phyloP scores from a whole-genome alignment of 2,888 invertebrate species.

The Dynastes hyllus region DNA sequence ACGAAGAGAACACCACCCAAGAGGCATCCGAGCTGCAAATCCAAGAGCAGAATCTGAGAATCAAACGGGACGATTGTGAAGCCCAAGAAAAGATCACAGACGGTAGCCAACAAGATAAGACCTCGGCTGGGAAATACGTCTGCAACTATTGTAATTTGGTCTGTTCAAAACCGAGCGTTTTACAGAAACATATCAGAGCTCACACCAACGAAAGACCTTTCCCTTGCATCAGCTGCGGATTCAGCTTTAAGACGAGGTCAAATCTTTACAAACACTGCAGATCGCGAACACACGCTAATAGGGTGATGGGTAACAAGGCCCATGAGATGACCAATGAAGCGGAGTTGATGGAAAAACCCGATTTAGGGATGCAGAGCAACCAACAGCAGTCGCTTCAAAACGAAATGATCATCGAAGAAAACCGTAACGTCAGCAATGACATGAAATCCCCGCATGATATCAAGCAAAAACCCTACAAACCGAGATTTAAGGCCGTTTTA shows the following conservation, averaged over 20 bases:
- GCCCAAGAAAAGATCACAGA: constrained; percentile 32
- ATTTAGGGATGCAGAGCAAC: constrained; percentile 31
- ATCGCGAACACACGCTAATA: constrained; percentile 70
- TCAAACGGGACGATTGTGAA: constrained; percentile 20
- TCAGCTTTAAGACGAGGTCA: constrained; percentile 95
- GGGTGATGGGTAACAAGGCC: constrained; percentile 69
- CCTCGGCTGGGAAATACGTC: constrained; percentile 80
- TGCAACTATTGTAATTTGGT: constrained; percentile 92
- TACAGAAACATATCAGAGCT: constrained; percentile 94
- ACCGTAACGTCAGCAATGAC: constrained; percentile 50
- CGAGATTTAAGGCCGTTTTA: constrained; percentile 69
- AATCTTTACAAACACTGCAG: constrained; percentile 93
- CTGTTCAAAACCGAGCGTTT: constrained; percentile 94
- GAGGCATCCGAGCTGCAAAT: constrained; percentile 14
- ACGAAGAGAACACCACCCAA: constrained; percentile 54
- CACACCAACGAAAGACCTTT: constrained; percentile 95
- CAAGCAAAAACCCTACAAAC: constrained; percentile 72
- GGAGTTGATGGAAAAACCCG: constrained; percentile 55
- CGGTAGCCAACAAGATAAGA: constrained; percentile 48
- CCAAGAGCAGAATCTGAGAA: constrained; percentile 28
- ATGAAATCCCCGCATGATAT: constrained; percentile 53
- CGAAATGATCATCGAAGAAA: constrained; percentile 40
- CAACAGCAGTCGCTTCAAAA: background rate
- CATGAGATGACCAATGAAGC: constrained; percentile 58
- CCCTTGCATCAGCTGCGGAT: constrained; percentile 91